These are phyloP conservation scores for Parazoanthus atlanticus DNA, from an alignment of 92 coral and sea anemone species.

Conservation along the genomic window DNA sequence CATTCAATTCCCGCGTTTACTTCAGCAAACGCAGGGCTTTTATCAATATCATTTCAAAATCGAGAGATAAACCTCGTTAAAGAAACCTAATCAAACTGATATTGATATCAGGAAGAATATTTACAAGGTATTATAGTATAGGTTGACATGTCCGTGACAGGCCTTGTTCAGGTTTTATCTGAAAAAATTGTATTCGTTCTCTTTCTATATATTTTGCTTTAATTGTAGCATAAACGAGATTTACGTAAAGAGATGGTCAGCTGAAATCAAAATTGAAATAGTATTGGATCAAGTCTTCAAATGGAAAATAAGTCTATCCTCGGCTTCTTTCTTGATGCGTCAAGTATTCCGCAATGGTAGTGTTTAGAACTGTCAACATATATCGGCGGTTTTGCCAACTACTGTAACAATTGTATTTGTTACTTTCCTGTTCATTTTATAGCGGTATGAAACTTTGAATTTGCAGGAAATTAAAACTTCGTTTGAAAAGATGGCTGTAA, in stretches of 20 bases:
- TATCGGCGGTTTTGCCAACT: not conserved
- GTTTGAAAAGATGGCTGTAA: not conserved
- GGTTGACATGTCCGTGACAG: conserved; percentile 4
- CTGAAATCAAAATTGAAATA: not conserved
- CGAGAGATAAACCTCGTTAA: conserved; percentile 13
- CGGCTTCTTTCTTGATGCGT: not conserved
- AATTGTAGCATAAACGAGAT: not conserved
- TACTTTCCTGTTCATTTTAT: not conserved
- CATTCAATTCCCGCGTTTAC: not conserved
- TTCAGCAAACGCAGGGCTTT: not conserved
- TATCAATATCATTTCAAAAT: not conserved
- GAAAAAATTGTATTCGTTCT: not conserved
- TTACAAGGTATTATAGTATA: not conserved
- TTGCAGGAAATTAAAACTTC: not conserved
- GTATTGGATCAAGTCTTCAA: not conserved
- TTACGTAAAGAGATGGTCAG: not conserved
- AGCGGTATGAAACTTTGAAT: not conserved
- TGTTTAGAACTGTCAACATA: not conserved
- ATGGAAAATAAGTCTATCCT: too few species aligned
- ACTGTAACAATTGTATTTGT: not conserved
- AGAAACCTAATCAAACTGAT: conserved; percentile 19
- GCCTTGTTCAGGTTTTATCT: not conserved
- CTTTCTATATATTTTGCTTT: not conserved
- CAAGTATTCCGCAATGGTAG: not conserved
- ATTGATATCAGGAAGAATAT: conserved; percentile 19